Base-by-base conservation (phyloP, 2,888 invertebrate genomes). In the Elgonia sp. region DNA sequence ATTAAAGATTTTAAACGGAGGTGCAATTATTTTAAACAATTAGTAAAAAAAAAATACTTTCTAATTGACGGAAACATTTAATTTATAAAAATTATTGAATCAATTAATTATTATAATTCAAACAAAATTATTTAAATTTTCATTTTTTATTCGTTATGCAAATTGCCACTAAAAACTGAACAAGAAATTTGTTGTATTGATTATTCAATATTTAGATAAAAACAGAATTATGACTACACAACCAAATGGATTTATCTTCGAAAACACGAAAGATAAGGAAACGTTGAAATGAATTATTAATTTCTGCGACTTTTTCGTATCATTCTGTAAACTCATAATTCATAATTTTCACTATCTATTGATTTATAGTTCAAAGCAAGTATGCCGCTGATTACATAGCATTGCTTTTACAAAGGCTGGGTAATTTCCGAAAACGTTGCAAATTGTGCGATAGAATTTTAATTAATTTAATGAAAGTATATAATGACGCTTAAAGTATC, bases 351-450 rank as follows among this genome's bases (percentile, higher is more conserved):
- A 60, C n/a, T 60, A 40, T 72, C 10, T 70, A 79, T 84, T 57
- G 21, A 84, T 72, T 79, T 37, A 42, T 72, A 16, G 39, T 14
- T 79, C 79, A 79, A 84, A 79, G 79, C 84, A 79, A 79, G 67
- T 75, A 69, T 65, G 65, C 67, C 21, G 75, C 73, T 82, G 73
- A 82, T 84, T 70, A 84, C 55, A 72, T 62, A 40, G 65, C 70
- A 62, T 65, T 72, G 84, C 79, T 79, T 77, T 50, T 65, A 84
- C 72, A 77, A 72, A 76, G 84, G 63, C 50, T 72, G 67, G 42
- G 21, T 72, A 84, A 84, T 84, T 84, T 84, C 29, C 70, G 63
- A 77, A 77, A 77, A 84, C n/a, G 75, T 5, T 73, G 40, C 14
- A 70, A 37, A 29, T 62, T 75, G 37, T 42, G 21, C 29, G 21